phyloP scores from a whole-genome alignment of 1,140 invertebrate genomes.

The Solen grandis region DNA sequence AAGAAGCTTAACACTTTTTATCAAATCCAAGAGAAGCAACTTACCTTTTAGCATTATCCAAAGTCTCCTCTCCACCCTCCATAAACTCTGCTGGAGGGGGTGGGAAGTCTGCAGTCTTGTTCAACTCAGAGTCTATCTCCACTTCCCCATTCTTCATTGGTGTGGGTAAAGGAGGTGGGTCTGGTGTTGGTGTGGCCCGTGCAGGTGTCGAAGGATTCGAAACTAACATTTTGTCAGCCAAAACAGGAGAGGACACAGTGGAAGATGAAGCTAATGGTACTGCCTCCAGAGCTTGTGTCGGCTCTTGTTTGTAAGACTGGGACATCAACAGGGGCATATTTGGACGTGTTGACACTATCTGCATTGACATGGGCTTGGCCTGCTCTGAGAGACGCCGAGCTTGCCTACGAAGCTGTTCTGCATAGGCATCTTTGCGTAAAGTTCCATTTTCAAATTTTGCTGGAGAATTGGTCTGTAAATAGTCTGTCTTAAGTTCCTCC shows the following conservation, averaged over 20 bases:
- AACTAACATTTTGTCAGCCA: not conserved
- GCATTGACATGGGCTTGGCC: slow-evolving; percentile 52
- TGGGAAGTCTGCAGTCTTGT: slow-evolving; percentile 61
- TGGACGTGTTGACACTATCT: slow-evolving; percentile 59
- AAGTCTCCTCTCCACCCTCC: not conserved
- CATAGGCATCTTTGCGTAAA: slow-evolving; percentile 69
- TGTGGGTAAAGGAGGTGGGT: slow-evolving; percentile 60
- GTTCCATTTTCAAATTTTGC: slow-evolving; percentile 61
- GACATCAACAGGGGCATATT: slow-evolving; percentile 52
- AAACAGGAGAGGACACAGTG: slow-evolving; percentile 32
- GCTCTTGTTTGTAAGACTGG: slow-evolving; percentile 71
- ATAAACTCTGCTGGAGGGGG: slow-evolving; percentile 65
- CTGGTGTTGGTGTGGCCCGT: slow-evolving; percentile 30
- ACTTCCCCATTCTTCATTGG: slow-evolving; percentile 59
- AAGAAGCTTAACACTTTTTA: too few relatives aligned
- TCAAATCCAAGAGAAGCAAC: too few relatives aligned
- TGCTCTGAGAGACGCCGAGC: slow-evolving; percentile 68
- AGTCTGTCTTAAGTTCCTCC: slow-evolving; percentile 39
- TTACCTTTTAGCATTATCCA: slow-evolving; percentile 33
- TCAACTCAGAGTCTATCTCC: slow-evolving; percentile 42
- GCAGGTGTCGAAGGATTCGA: slow-evolving; percentile 29
- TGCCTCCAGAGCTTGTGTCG: slow-evolving; percentile 42
- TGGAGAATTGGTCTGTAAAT: slow-evolving; percentile 45
- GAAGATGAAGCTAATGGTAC: slow-evolving; percentile 32
- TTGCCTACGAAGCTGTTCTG: slow-evolving; percentile 68